A percentile compares a stretch with the other conserved stretches of the same genome.
Conservation (phyloP, 2,888 invertebrate genomes). For the Patella pellucida region DNA sequence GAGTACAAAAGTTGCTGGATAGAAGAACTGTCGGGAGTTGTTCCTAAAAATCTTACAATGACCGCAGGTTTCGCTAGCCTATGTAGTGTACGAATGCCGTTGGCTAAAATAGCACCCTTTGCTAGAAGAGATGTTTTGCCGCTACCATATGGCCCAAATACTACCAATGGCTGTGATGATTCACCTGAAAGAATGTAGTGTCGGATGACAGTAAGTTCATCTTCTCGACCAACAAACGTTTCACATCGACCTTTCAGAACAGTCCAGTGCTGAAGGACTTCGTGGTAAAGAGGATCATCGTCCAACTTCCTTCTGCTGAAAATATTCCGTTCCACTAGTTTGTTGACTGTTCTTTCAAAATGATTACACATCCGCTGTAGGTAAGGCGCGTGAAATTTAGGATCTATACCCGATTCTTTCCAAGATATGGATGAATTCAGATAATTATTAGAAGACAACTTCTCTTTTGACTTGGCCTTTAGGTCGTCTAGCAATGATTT, state of each 20-base stretch:
- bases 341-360: constrained; percentile 47
- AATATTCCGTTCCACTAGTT: constrained; percentile 47
- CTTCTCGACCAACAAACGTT: constrained; percentile 50
- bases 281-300: constrained; percentile 49
- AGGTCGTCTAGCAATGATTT: constrained; percentile 43
- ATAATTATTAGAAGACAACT: constrained; percentile 37
- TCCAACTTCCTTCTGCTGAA: constrained; percentile 31
- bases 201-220: constrained; percentile 37
- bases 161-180: constrained; percentile 46
- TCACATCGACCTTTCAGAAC: constrained; percentile 36
- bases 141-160: constrained; percentile 60
- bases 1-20: constrained; percentile 51
- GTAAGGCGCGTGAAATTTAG: constrained; percentile 50
- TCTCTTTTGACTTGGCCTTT: constrained; percentile 39
- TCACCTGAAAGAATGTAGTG: constrained; percentile 42
- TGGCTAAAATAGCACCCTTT: constrained; percentile 49
- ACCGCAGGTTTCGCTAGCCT: constrained; percentile 28
- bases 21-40: constrained; percentile 57
- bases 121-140: constrained; percentile 66
- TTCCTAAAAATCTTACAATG: constrained; percentile 59
- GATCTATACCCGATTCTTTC: constrained; percentile 50
- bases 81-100: constrained; percentile 28
- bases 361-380: constrained; percentile 42
- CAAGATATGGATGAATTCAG: constrained; percentile 42
- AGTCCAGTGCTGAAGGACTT: constrained; percentile 52